Conservation (phyloP, 2,888 invertebrate genomes). For the Osmoderma eremita region DNA sequence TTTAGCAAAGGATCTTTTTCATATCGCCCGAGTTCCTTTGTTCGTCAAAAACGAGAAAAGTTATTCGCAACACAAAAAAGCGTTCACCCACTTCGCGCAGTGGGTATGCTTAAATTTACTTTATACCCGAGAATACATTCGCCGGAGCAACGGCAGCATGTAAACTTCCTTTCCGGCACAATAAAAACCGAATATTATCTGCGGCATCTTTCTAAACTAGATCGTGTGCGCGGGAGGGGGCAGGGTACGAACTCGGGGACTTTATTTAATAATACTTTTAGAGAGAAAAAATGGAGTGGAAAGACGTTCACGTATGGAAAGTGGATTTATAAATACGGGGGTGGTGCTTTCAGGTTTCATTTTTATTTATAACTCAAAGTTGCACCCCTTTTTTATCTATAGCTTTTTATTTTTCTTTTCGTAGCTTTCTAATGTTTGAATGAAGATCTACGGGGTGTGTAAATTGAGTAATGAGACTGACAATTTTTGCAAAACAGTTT, state of each 20-base stretch:
- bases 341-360: too few species aligned
- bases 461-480: too few species aligned
- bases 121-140: conserved; percentile 18
- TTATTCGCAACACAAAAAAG: conserved; percentile 19
- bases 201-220: background rate
- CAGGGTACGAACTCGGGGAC: background rate
- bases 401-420: too few species aligned
- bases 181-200: conserved; percentile 24
- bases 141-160: background rate
- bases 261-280: conserved; percentile 4
- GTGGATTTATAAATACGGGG: too few species aligned
- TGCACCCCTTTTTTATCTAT: too few species aligned
- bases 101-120: conserved; percentile 27
- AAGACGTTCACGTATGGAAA: too few species aligned
- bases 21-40: conserved; percentile 18
- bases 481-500: too few species aligned
- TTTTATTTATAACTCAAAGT: too few species aligned
- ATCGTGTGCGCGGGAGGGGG: background rate
- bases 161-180: conserved; percentile 11
- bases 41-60: conserved; percentile 34
- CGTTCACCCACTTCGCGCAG: conserved; percentile 12
- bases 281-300: background rate
- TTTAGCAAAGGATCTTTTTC: conserved; percentile 28
- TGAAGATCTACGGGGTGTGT: too few species aligned
- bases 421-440: too few species aligned